Conservation (phyloP, 64 coral and sea anemone species). For the Stichodactyla mertensii region DNA sequence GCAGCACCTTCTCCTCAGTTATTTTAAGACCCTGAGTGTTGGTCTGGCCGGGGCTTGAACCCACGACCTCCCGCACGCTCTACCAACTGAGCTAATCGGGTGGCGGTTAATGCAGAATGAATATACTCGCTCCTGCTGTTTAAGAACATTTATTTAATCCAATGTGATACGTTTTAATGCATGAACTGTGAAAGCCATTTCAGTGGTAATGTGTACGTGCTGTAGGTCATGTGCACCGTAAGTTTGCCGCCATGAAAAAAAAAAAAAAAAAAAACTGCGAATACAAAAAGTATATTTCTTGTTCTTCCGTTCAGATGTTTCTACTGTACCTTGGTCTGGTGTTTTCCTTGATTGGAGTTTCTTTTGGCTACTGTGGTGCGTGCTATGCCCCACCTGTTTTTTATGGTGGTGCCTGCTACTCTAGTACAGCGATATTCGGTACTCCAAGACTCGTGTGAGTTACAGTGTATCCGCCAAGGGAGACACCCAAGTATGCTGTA, state of each 20-base stretch:
- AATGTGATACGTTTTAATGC: no score
- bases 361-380: neutral
- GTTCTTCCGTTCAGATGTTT: neutral
- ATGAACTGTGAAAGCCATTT: no score
- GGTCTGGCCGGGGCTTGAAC: no score
- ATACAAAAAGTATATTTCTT: neutral
- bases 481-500: neutral
- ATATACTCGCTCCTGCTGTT: no score
- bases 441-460: neutral
- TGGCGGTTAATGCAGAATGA: no score
- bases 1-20: no score
- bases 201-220: no score
- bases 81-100: no score
- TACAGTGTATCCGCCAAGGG: neutral
- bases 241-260: neutral
- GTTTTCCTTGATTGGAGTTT: slow-evolving; percentile 2
- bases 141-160: no score
- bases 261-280: no score
- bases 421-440: neutral
- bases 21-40: no score
- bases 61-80: no score
- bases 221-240: neutral
- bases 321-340: neutral
- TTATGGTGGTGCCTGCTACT: neutral
- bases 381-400: neutral